phyloP scores from a whole-genome alignment of 2,888 invertebrate genomes.

The Megastigmus dorsalis region DNA sequence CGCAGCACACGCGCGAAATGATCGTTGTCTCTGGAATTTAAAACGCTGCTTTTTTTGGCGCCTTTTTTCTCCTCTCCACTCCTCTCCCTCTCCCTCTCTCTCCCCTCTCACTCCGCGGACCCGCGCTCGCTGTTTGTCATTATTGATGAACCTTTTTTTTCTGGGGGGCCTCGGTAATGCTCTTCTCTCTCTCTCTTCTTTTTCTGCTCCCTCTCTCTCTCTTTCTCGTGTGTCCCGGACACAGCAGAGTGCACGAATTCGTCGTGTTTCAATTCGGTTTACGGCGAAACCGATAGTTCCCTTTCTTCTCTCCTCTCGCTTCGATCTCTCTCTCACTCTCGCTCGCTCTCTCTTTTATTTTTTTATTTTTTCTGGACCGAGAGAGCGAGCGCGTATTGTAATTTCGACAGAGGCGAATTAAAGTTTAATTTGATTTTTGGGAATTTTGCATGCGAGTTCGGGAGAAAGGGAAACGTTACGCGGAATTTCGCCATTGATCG shows the following conservation, averaged over 20 bases:
- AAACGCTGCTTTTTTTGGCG: conserved; percentile 40
- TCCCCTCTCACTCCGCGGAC: not conserved
- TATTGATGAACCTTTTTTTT: conserved; percentile 36
- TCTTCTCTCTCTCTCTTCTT: not conserved
- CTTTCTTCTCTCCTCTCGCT: not conserved
- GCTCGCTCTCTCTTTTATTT: too few relatives aligned
- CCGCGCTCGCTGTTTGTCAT: conserved; percentile 38
- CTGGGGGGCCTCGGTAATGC: not conserved
- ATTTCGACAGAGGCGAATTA: conserved; percentile 8
- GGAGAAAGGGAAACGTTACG: too few relatives aligned
- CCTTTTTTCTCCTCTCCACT: not conserved
- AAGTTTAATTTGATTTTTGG: conserved; percentile 30
- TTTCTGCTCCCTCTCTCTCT: not conserved
- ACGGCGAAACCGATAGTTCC: not conserved
- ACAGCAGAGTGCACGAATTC: conserved; percentile 1
- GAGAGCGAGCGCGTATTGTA: conserved; percentile 1
- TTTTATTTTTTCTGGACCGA: too few relatives aligned
- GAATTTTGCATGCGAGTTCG: not conserved
- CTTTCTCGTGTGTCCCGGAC: too few relatives aligned
- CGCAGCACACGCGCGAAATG: conserved; percentile 32
- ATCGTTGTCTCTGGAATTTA: conserved; percentile 48
- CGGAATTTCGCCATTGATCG: conserved; percentile 6
- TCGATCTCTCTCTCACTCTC: not conserved
- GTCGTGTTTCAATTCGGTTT: conserved; percentile 6
- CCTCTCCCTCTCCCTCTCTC: not conserved